Percentiles rank a stretch among this genome's conserved stretches.
phyloP scores from a whole-genome alignment of 2,113 vertebrate genomes.

The Neofelis nebulosa region DNA sequence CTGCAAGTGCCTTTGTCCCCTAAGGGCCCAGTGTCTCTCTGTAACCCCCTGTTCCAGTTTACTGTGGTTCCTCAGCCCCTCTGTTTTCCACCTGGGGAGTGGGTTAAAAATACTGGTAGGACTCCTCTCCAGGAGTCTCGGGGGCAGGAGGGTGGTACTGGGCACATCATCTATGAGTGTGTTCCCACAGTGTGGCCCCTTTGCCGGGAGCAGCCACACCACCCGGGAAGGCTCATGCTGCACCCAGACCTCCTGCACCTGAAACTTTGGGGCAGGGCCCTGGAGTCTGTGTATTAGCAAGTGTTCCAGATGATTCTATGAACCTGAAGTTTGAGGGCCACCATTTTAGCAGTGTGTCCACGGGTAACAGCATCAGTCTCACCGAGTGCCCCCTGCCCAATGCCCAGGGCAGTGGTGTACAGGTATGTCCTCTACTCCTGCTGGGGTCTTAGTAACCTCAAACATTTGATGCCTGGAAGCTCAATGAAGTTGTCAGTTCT shows the following conservation, averaged over 20 bases:
- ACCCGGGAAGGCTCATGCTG: neutral
- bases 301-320: neutral
- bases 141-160: too few relatives aligned
- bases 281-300: neutral
- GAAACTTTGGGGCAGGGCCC: accelerated
- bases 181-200: neutral
- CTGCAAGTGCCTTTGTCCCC: neutral
- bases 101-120: neutral
- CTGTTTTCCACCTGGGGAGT: too few relatives aligned
- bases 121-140: neutral
- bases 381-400: accelerated
- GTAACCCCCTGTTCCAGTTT: neutral
- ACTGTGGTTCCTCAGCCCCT: neutral
- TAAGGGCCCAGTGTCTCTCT: too few relatives aligned
- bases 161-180: neutral
- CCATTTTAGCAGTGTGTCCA: neutral
- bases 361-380: too few relatives aligned
- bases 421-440: neutral
- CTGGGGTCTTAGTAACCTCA: neutral
- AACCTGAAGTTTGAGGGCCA: neutral
- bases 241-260: too few relatives aligned
- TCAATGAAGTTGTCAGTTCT: neutral
- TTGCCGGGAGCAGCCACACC: accelerated
- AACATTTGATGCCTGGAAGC: neutral
- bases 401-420: accelerated